These are phyloP conservation scores for Drosophila buzzatii DNA, from an alignment of 2,888 invertebrate species.

Conservation along the genomic window DNA sequence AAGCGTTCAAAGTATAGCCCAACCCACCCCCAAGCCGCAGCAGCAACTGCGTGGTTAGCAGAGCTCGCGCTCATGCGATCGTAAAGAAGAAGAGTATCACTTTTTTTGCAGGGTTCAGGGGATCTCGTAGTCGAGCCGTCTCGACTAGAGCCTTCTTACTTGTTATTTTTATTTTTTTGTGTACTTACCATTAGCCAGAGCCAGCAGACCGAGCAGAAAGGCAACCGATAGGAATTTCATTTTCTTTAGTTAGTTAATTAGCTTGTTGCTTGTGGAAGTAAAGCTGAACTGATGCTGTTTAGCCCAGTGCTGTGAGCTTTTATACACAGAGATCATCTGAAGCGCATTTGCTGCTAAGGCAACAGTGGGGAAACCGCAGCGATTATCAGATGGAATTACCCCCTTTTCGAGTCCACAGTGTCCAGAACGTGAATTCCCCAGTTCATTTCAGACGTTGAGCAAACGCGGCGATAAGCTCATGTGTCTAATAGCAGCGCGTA, in stretches of 20 bases:
- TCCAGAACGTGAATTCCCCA: slow-evolving; percentile 42
- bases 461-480: slow-evolving; percentile 40
- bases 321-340: slow-evolving; percentile 22
- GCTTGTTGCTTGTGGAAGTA: slow-evolving; percentile 12
- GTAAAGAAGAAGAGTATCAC: too few species aligned
- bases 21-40: too few species aligned
- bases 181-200: slow-evolving; percentile 63
- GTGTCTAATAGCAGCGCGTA: slow-evolving; percentile 31
- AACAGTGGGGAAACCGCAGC: slow-evolving; percentile 27
- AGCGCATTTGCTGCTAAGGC: slow-evolving; percentile 1
- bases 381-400: slow-evolving; percentile 50
- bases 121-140: too few species aligned
- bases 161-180: too few species aligned
- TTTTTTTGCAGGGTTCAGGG: too few species aligned
- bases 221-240: slow-evolving; percentile 73
- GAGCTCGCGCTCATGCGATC: too few species aligned
- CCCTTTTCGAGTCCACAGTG: slow-evolving; percentile 1
- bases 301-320: slow-evolving; percentile 12
- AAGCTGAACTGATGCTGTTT: slow-evolving; percentile 34
- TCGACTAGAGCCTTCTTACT: too few species aligned
- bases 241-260: slow-evolving; percentile 32
- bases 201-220: slow-evolving; percentile 67
- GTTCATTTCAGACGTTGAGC: slow-evolving; percentile 29
- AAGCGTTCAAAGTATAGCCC: too few species aligned
- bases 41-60: too few species aligned